Base-by-base conservation (phyloP, 2,797 vertebrate genomes). In the Parauchenoglanis ngamensis region DNA sequence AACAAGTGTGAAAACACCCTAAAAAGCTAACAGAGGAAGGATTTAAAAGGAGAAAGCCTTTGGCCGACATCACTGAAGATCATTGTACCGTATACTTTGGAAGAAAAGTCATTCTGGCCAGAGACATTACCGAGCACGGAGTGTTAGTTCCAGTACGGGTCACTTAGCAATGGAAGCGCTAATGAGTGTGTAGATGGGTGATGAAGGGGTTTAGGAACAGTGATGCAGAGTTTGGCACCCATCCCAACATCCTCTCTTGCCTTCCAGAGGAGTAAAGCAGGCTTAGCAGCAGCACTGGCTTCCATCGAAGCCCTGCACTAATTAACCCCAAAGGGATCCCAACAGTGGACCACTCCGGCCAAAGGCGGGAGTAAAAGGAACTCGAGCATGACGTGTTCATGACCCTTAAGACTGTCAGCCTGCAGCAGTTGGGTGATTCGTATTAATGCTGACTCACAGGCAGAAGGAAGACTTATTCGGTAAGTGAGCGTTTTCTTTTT, bases 301-400 rank as follows among this genome's bases (percentile, higher is more conserved):
- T 63, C 63, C 40, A 46, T 59, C 63, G 11, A 56, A 85, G 82
- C 80, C 75, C 59, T 25, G 59, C 54, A 83, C 89, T 91, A 91
- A 92, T 91, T 88, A 89, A 87, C 65, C 90, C 86, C 87, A 23
- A 12, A 88, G 87, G 85, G 86, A 88, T 84, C 52, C n/a, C 21
- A 83, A 79, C 87, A 23, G 78, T 86, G 85, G 86, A 90, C 88
- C 83, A 57, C 49, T 85, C 44, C 35, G 72, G 12, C 84, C 19
- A 46, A 85, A 87, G 77, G 25, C 17, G 56, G 80, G 52, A 88
- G 52, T 52, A 85, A 83, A 80, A 31, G 31, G 82, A 87, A 67
- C 83, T 86, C 85, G 31, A 67, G 78, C 72, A 75, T 46, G 87
- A 88, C 54, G 81, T 40, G 80, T 88, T 89, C 88, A 84, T 28